Evolutionary conservation across 2,888 invertebrate genomes (phyloP), one percentile per base, ranked within the genome.

Genomic region (Augochlorella aurata): DNA sequence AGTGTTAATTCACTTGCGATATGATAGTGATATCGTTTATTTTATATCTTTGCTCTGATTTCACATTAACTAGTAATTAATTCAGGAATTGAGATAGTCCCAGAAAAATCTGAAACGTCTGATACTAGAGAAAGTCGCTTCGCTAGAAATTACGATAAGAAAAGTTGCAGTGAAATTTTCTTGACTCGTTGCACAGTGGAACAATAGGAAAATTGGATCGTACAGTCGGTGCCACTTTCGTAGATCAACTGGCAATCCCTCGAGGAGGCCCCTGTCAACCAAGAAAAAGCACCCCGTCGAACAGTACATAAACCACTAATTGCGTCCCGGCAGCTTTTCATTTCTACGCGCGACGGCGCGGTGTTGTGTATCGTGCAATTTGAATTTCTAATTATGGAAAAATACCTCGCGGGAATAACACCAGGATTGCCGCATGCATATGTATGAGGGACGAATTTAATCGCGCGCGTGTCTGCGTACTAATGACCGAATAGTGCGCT

Each of bases 301-400:
- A 44, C 10, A 24, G n/a, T 14, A 38, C 69, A 50, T n/a, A 69
- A 75, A 70, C 10, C 12, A 44, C 12, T 69, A 58, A 72, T 72
- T 49, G 71, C 38, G 16, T 44, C 50, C 49, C 29, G 9, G 7
- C 24, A 14, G 16, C 44, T 65, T 69, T 58, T 65, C 66, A 63
- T 69, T 49, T 58, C 18, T 47, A 24, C 45, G 44, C 49, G 21
- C 14, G 21, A 21, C 52, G 21, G 7, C 29, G 12, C 52, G 16
- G n/a, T 9, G 44, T 7, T 21, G 49, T 58, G 47, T 68, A 29
- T 45, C 81, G 52, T 5, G 58, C 49, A 54, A 81, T 81, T 81
- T 81, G 81, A 81, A 81, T 81, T 74, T 75, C 81, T 71, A 72
- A 81, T 72, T 61, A 50, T 21, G 81, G 74, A 81, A 80, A 81